Evolutionary conservation across 2,888 invertebrate species (phyloP), one percentile per base, ranked within the genome.

Genomic region (Harpalus rufipes): DNA sequence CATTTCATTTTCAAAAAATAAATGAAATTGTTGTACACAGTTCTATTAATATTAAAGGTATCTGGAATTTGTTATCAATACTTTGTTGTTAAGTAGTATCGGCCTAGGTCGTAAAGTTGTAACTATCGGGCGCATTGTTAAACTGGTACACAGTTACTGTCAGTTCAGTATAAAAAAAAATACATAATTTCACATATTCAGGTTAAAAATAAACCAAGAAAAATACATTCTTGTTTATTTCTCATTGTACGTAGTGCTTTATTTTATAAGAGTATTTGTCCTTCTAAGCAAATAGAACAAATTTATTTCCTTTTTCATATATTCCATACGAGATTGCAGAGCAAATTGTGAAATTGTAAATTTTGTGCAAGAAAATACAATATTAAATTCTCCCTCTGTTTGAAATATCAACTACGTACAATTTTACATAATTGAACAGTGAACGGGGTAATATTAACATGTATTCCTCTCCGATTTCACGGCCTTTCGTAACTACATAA

Each of bases 341-440:
- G 59, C 14, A 59, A 59, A 59, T 59, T 59, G 14, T 59, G 14
- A 59, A 6, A 59, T 59, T 16, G 18, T 59, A 59, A 59, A 59
- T 14, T 59, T n/a, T 14, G 14, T 63, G 10, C 25, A 63, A 12
- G 21, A 7, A 25, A 68, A 68, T 14, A 68, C 14, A 68, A 68
- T 68, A 68, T 68, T 68, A 68, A 68, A 68, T 39, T 68, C 39
- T 39, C 12, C 7, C 39, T 39, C 6, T 32, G 68, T 32, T 63
- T 21, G 68, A 63, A 12, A 25, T 39, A 25, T 68, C n/a, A 32
- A 68, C n/a, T 68, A 14, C 32, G 21, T 39, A 68, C 0, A 68
- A 39, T 68, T 32, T 68, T 39, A 25, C 68, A 39, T 39, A 68
- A 68, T 25, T 39, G 63, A 18, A 25, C 63, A 68, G 68, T 10